Base-by-base conservation (phyloP, 2,797 vertebrate species). In the Cossypha dichroa region DNA sequence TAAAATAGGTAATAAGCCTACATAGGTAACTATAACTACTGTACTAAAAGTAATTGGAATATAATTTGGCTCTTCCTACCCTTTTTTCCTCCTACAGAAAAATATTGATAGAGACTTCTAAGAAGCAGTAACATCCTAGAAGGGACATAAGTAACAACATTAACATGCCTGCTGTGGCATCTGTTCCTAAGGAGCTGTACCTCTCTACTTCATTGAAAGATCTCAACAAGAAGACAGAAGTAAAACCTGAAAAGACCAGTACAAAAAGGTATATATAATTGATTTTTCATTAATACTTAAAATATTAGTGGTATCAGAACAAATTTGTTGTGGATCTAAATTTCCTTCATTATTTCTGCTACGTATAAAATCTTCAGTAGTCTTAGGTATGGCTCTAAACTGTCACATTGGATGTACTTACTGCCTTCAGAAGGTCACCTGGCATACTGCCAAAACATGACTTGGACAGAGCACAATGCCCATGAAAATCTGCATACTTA, bases 151-250 rank as follows among this genome's bases (percentile, higher is more conserved):
- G 55, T 90, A 84, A 94, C 92, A 62, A 72, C 38, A 74, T 92
- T 97, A 98, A 94, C 97, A 99, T 99, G 99, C 99, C 99, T 97
- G 98, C 99, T 23, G 98, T 99, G 76, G 98, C 99, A 70, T 98
- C 98, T 15, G 98, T 98, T 91, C 98, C 98, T 96, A 99, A 99
- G 97, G 99, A 99, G 79, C 98, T 99, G 13, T 99, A 99, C 93
- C 98, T 99, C 92, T 99, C 98, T 94, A 98, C 99, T 43, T 99
- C 99, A 72, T 91, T 99, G 94, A 98, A 99, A 83, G 99, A 99
- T 55, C 99, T 99, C 88, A 99, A 99, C 88, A 99, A 99, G 97
- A 99, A 99, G 96, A 99, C 99, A 88, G 99, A 99, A 97, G 96
- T 99, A 45, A 99, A 99, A 96, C 97, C 98, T 8, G 99, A 99